Base-by-base conservation (phyloP, 1,140 invertebrate species). In the Eciton burchellii region DNA sequence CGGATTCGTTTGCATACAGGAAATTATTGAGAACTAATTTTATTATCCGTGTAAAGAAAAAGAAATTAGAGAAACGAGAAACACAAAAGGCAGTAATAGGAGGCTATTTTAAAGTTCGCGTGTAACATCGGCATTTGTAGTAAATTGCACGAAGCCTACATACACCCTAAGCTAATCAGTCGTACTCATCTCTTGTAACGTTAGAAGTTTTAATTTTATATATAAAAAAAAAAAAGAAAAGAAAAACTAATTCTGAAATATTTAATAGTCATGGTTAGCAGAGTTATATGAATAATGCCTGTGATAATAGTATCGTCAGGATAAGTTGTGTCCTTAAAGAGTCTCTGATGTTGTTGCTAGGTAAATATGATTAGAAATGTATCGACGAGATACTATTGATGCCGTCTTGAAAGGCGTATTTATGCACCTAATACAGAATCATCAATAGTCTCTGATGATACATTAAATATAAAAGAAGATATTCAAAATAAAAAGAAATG, bases 261-360 rank as follows among this genome's bases (percentile, higher is more conserved):
- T 92, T 92, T 92, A 93, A 91, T 94, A 94, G 93, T 91, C 92
- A 91, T 91, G 91, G 85, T 92, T 94, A 94, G 93, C 90, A 93
- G 90, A 94, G 92, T 94, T 94, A 92, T 93, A 93, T 93, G 91
- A 93, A 93, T 92, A 92, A 94, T 93, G 94, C 94, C 94, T 94
- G 94, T 94, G 94, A 94, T 94, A 94, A 94, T 94, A 94, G 93
- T 93, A 94, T 94, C 92, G 93, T 94, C 93, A 94, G 93, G 93
- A 94, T 94, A 94, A 94, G 93, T 94, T 94, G 92, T 94, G 93
- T 94, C 94, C 93, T 94, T 94, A 93, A 93, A 94, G 91, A 94
- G 92, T 94, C 90, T 94, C 93, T 93, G 93, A 94, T 94, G 93
- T 94, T 93, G 93, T 94, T 94, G 91, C 92, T 94, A 94, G 93